Percentiles rank a stretch among this genome's conserved stretches.
Conservation (phyloP, 2,113 vertebrate species). For the Ardeotis arabs region DNA sequence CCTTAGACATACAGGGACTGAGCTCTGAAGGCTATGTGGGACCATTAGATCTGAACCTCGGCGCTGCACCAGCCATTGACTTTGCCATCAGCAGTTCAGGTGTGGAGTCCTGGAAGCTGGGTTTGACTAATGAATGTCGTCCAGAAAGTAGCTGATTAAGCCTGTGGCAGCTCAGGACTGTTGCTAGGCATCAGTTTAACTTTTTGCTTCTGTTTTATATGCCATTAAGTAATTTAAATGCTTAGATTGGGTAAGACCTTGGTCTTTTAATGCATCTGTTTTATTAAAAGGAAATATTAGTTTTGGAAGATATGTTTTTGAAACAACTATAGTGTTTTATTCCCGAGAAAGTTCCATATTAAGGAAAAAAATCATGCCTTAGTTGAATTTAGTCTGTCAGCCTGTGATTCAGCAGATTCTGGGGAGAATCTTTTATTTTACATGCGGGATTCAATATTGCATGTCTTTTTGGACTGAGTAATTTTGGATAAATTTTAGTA, state of each 20-base stretch:
- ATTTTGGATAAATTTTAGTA: not conserved
- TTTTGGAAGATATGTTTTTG: not conserved
- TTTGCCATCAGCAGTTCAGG: not conserved
- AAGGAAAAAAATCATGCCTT: not conserved
- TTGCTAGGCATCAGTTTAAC: not conserved
- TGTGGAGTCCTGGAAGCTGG: not conserved
- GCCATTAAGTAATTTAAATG: constrained; percentile 17
- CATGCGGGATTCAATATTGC: not conserved
- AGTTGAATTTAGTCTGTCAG: not conserved
- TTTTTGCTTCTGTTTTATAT: not conserved
- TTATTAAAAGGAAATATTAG: not conserved
- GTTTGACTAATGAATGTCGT: not conserved
- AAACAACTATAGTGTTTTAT: not conserved
- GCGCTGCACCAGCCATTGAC: accelerated
- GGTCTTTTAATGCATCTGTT: not conserved
- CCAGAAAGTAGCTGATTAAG: not conserved
- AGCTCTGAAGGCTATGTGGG: not conserved
- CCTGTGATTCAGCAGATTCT: not conserved
- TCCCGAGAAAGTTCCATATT: not conserved
- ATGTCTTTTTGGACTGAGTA: not conserved
- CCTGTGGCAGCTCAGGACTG: not conserved
- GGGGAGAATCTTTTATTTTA: not conserved
- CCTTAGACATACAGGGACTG: not conserved
- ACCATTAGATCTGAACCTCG: not conserved
- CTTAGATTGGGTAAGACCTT: not conserved